Evolutionary conservation across 1,140 invertebrate genomes (phyloP).

Genomic region (Cherax destructor): DNA sequence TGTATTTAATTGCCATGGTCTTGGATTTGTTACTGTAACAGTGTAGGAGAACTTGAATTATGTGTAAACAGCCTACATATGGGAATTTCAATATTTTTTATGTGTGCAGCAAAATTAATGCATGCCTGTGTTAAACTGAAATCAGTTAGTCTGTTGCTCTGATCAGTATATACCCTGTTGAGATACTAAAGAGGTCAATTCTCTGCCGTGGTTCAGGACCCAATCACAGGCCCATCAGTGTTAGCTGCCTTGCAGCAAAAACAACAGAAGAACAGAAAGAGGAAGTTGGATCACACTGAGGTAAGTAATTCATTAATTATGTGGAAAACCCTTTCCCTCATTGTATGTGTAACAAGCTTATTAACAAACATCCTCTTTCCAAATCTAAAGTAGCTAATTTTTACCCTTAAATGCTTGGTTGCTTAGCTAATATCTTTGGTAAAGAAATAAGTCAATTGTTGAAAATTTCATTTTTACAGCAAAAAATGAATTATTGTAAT

Average conservation of each 20-base stretch:
- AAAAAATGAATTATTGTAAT: too few species aligned
- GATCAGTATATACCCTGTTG: background rate
- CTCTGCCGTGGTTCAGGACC: constrained; percentile 61
- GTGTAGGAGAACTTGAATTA: background rate
- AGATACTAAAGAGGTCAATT: constrained; percentile 48
- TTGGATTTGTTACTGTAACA: constrained; percentile 1
- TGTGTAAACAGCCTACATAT: background rate
- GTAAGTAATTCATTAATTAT: constrained; percentile 23
- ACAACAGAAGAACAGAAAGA: constrained; percentile 70
- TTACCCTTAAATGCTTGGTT: too few species aligned
- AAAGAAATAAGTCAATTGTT: too few species aligned
- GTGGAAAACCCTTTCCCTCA: background rate
- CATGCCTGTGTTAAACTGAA: constrained; percentile 21
- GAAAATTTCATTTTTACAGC: too few species aligned
- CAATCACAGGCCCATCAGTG: constrained; percentile 70
- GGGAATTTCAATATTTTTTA: background rate
- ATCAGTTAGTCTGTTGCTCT: background rate
- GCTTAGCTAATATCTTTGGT: too few species aligned
- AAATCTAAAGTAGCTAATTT: too few species aligned
- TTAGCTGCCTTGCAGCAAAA: constrained; percentile 71
- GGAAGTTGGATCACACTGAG: constrained; percentile 67
- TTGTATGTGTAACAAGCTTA: background rate
- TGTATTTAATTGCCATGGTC: background rate
- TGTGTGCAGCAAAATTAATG: constrained; percentile 13
- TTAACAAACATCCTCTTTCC: too few species aligned